A percentile compares a stretch with the other conserved stretches of the same genome.
phyloP scores from a whole-genome alignment of 2,888 invertebrate species.

The Notodromas monacha region DNA sequence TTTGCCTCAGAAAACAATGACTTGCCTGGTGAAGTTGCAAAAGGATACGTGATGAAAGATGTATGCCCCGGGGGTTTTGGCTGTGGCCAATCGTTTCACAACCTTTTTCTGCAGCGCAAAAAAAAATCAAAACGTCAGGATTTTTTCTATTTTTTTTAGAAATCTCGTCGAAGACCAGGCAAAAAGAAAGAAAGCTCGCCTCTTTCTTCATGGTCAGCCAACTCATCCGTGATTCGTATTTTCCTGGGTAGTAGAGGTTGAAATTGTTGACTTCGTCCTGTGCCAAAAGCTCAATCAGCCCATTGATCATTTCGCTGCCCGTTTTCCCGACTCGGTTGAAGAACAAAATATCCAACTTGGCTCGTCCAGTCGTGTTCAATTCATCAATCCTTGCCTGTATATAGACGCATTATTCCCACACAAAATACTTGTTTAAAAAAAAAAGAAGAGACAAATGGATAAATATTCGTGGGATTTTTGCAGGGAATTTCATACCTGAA shows the following conservation, averaged over 20 bases:
- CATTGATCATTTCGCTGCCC: not conserved
- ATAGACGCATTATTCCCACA: too few species aligned
- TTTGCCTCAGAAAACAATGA: too few species aligned
- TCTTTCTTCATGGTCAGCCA: slow-evolving; percentile 1
- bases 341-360: not conserved
- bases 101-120: too few species aligned
- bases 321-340: slow-evolving; percentile 4
- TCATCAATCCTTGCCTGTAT: too few species aligned
- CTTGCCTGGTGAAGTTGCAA: slow-evolving; percentile 4
- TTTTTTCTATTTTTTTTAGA: too few species aligned
- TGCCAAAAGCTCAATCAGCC: not conserved
- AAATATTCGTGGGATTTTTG: too few species aligned
- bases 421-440: too few species aligned
- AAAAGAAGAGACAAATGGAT: too few species aligned
- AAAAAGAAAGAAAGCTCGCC: too few species aligned
- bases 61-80: not conserved
- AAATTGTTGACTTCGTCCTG: slow-evolving; percentile 1
- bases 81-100: not conserved
- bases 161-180: too few species aligned
- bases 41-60: not conserved
- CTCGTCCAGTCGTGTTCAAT: not conserved
- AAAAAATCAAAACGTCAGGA: too few species aligned
- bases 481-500: too few species aligned
- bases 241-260: not conserved
- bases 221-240: not conserved